phyloP scores from a whole-genome alignment of 2,888 invertebrate species.

The Andrena flavipes region DNA sequence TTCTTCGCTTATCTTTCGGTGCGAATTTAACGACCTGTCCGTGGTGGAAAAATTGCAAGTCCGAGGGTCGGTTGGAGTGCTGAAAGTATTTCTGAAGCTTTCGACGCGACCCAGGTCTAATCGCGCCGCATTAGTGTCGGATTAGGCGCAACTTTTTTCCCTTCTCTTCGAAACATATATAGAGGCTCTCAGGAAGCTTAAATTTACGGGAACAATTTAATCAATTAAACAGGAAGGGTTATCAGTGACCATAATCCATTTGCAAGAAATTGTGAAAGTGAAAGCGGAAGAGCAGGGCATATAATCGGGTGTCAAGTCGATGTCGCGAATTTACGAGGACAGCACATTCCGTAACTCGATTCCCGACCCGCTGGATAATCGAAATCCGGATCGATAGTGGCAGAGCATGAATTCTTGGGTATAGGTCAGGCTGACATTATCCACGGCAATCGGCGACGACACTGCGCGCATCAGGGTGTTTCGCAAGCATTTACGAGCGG shows the following conservation, averaged over 20 bases:
- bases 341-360: constrained; percentile 11
- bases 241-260: neutral
- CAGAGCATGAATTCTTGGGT: constrained; percentile 43
- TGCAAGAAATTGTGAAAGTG: neutral
- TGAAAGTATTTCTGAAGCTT: too few species aligned
- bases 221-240: too few species aligned
- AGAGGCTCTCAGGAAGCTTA: too few species aligned
- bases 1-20: neutral
- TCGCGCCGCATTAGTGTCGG: neutral
- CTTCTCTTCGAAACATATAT: too few species aligned
- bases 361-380: constrained; percentile 26
- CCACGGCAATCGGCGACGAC: constrained; percentile 50
- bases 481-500: constrained; percentile 57
- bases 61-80: too few species aligned
- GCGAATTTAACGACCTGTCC: neutral
- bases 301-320: neutral
- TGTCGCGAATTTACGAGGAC: constrained; percentile 7
- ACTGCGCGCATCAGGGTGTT: constrained; percentile 36
- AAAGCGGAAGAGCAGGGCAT: neutral
- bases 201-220: too few species aligned
- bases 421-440: constrained; percentile 62
- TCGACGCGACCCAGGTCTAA: constrained; percentile 10
- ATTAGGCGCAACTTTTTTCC: neutral
- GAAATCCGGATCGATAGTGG: constrained; percentile 31
- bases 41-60: too few species aligned